Evolutionary conservation across 2,888 invertebrate genomes (phyloP).

Genomic region (Chouioia cunea): DNA sequence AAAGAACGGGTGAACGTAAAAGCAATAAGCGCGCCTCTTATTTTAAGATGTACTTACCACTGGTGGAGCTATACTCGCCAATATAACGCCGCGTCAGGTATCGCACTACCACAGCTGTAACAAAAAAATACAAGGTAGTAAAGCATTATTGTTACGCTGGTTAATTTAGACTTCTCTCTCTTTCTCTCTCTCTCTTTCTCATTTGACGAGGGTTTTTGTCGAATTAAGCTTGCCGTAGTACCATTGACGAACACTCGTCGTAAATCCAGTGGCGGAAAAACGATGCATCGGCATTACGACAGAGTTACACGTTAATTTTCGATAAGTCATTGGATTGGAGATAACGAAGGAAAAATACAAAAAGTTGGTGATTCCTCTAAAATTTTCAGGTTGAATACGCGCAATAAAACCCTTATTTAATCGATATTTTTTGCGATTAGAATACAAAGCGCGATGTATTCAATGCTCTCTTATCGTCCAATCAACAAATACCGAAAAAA

Average conservation of each 20-base stretch:
- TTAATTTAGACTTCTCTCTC: slow-evolving; percentile 8
- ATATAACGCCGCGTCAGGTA: slow-evolving; percentile 85
- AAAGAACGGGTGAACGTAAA: too few relatives aligned
- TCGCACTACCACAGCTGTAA: slow-evolving; percentile 84
- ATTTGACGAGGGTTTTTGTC: background rate
- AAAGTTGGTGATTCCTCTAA: too few relatives aligned
- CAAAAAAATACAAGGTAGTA: slow-evolving; percentile 56
- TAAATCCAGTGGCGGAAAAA: too few relatives aligned
- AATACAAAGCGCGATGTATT: too few relatives aligned
- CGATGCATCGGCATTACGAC: too few relatives aligned
- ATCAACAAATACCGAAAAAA: background rate
- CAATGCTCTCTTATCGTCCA: background rate
- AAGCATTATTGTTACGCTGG: background rate
- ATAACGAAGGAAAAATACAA: too few relatives aligned
- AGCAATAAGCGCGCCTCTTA: too few relatives aligned
- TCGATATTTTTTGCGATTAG: too few relatives aligned
- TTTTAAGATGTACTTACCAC: slow-evolving; percentile 73
- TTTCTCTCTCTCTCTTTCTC: background rate
- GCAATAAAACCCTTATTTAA: too few relatives aligned
- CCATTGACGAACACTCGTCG: background rate
- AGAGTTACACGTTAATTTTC: too few relatives aligned
- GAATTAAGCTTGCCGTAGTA: slow-evolving; percentile 1
- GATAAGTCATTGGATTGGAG: too few relatives aligned
- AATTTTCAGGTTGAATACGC: too few relatives aligned
- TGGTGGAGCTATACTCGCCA: slow-evolving; percentile 85